Evolutionary conservation across 2,888 invertebrate species (phyloP).

Genomic region (Protophormia terraenovae): DNA sequence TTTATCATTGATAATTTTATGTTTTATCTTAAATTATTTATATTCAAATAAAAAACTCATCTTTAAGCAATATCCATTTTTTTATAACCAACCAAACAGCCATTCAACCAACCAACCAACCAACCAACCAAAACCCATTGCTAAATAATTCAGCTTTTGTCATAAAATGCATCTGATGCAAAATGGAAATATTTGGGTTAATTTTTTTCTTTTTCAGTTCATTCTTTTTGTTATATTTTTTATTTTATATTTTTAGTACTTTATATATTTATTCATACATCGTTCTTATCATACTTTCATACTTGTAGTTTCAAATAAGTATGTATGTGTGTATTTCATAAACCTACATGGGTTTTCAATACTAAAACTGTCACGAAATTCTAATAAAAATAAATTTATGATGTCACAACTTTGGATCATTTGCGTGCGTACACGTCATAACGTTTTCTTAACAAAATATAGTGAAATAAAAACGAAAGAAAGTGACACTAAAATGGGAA

Average conservation of each 20-base stretch:
- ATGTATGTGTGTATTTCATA: not conserved
- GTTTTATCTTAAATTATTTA: slow-evolving; percentile 1
- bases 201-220: not conserved
- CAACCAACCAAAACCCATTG: not conserved
- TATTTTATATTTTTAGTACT: not conserved
- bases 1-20: slow-evolving; percentile 4
- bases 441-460: not conserved
- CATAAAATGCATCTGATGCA: slow-evolving; percentile 47
- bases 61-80: not conserved
- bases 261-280: not conserved
- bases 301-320: not conserved
- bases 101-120: not conserved
- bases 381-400: slow-evolving; percentile 63
- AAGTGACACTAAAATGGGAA: slow-evolving; percentile 11
- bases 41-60: not conserved
- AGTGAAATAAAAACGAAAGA: not conserved
- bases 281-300: not conserved
- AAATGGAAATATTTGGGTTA: slow-evolving; percentile 24
- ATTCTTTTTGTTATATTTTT: not conserved
- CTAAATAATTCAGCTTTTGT: slow-evolving; percentile 15
- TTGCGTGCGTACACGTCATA: slow-evolving; percentile 54
- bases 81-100: not conserved
- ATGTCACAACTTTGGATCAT: slow-evolving; percentile 54
- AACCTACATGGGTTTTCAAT: slow-evolving; percentile 24
- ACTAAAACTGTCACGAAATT: slow-evolving; percentile 57